A percentile compares a stretch with the other conserved stretches of the same genome.
Conservation (phyloP, 2,797 vertebrate genomes). For the Dicrostonyx torquatus region DNA sequence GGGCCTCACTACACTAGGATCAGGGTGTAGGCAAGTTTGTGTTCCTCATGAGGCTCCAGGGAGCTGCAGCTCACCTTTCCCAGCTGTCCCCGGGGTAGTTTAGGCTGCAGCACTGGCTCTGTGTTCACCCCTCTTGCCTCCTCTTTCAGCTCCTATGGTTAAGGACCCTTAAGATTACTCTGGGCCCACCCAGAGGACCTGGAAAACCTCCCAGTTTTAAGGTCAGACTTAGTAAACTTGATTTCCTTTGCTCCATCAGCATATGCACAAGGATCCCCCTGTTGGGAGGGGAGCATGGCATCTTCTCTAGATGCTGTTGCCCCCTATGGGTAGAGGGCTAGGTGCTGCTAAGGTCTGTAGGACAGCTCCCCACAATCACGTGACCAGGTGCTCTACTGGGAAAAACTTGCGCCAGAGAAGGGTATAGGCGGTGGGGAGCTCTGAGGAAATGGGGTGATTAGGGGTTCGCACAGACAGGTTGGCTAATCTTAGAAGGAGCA, state of each 20-base stretch:
- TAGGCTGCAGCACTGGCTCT: neutral
- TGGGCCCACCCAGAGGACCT: neutral
- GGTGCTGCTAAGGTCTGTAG: neutral
- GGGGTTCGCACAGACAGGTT: neutral
- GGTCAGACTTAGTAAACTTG: neutral
- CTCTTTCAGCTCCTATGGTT: neutral
- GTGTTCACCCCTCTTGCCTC: rapidly evolving
- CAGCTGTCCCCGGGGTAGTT: neutral
- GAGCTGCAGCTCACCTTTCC: neutral
- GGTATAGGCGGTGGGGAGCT: neutral
- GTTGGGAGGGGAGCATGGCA: neutral
- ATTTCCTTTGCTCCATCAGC: neutral
- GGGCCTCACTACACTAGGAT: rapidly evolving
- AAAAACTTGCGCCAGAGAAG: too few relatives aligned
- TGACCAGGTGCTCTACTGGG: neutral
- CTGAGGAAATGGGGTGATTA: neutral
- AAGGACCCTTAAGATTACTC: neutral
- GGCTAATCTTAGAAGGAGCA: too few relatives aligned
- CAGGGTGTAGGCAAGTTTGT: neutral
- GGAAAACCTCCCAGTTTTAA: neutral
- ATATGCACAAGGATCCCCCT: neutral
- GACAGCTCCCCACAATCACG: neutral
- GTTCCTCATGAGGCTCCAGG: neutral
- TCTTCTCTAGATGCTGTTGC: neutral
- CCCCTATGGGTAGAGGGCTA: neutral